Percentiles rank a stretch among this genome's conserved stretches.
phyloP scores from a whole-genome alignment of 2,888 invertebrate species.

The Monochamus alternatus region DNA sequence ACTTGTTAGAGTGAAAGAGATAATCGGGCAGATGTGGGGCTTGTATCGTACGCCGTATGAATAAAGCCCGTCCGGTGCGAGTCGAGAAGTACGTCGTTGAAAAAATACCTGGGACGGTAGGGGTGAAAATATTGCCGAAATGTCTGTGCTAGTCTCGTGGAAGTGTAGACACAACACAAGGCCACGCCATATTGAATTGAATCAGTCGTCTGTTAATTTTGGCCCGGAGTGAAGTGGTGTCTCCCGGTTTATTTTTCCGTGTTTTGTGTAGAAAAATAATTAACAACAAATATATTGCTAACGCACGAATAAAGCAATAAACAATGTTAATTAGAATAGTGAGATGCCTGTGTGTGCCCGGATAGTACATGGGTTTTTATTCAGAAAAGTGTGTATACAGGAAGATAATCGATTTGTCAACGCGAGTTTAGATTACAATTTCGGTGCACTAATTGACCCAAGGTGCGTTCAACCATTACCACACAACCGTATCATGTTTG shows the following conservation, averaged over 20 bases:
- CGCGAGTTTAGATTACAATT: conserved; percentile 73
- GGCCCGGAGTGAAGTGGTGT: conserved; percentile 69
- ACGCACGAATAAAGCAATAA: conserved; percentile 32
- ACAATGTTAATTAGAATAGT: conserved; percentile 39
- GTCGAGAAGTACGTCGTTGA: conserved; percentile 49
- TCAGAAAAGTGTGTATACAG: conserved; percentile 64
- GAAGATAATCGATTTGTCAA: conserved; percentile 75
- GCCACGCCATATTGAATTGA: conserved; percentile 76
- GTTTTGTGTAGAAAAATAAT: conserved; percentile 56
- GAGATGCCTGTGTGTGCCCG: conserved; percentile 36
- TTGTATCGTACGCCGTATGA: conserved; percentile 60
- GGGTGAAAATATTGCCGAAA: conserved; percentile 42
- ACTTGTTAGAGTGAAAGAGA: conserved; percentile 55
- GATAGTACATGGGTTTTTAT: conserved; percentile 50
- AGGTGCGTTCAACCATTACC: conserved; percentile 69
- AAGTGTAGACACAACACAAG: conserved; percentile 67
- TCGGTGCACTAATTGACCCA: conserved; percentile 73
- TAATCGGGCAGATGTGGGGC: conserved; percentile 49
- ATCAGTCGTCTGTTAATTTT: conserved; percentile 76
- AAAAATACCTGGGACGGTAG: conserved; percentile 36
- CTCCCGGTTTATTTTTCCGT: conserved; percentile 64
- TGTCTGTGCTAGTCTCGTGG: conserved; percentile 48
- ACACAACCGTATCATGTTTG: conserved; percentile 67
- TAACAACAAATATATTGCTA: conserved; percentile 35
- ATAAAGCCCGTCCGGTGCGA: conserved; percentile 58